Percentiles rank a stretch among this genome's conserved stretches.
These are phyloP conservation scores for Clanis bilineata DNA, from an alignment of 2,888 invertebrate genomes.

Conservation along the genomic window DNA sequence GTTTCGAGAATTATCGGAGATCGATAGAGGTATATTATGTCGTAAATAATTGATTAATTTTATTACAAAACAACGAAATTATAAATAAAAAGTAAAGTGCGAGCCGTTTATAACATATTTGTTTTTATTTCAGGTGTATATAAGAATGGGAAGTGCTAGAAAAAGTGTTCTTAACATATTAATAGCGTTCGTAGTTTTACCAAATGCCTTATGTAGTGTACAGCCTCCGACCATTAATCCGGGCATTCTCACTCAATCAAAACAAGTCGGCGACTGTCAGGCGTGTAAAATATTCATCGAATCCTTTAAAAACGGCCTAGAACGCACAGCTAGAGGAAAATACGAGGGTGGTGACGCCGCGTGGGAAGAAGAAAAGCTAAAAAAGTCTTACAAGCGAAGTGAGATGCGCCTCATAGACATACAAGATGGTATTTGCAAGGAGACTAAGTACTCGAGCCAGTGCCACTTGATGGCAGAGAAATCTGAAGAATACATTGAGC, in stretches of 20 bases:
- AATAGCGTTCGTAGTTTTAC: slow-evolving; percentile 35
- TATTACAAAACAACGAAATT: slow-evolving; percentile 21
- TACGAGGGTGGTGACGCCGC: slow-evolving; percentile 96
- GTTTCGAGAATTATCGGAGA: slow-evolving; percentile 30
- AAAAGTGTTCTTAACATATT: slow-evolving; percentile 28
- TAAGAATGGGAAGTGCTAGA: slow-evolving; percentile 41
- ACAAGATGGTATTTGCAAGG: slow-evolving; percentile 91
- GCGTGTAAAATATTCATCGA: slow-evolving; percentile 88
- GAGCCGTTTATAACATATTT: neutral
- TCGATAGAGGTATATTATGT: slow-evolving; percentile 29
- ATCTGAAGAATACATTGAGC: slow-evolving; percentile 90
- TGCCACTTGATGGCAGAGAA: slow-evolving; percentile 93
- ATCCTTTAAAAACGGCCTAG: slow-evolving; percentile 91
- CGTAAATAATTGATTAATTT: neutral
- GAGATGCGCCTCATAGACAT: slow-evolving; percentile 96
- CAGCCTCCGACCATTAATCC: slow-evolving; percentile 55
- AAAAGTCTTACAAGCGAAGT: slow-evolving; percentile 90
- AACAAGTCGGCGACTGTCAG: slow-evolving; percentile 88
- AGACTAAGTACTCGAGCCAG: slow-evolving; percentile 86
- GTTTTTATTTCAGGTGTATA: slow-evolving; percentile 34
- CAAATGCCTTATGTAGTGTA: slow-evolving; percentile 40
- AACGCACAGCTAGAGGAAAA: slow-evolving; percentile 91
- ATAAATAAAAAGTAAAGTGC: slow-evolving; percentile 36
- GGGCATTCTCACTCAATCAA: slow-evolving; percentile 55
- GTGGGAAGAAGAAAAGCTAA: slow-evolving; percentile 95